Base-by-base conservation (phyloP, 2,113 vertebrate species). In the Macquaria ambigua region DNA sequence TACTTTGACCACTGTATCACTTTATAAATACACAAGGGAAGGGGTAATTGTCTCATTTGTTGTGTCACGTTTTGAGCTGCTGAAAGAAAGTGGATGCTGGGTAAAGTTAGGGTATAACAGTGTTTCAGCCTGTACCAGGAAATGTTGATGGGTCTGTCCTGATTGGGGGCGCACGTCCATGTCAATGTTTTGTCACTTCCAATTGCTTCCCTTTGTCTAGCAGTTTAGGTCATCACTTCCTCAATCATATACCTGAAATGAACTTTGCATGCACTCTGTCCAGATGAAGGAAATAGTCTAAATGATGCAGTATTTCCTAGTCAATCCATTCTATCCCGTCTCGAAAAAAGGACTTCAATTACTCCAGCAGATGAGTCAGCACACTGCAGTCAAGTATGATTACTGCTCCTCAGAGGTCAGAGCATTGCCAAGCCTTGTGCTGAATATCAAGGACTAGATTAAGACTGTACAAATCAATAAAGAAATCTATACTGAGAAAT, bases 361-460 rank as follows among this genome's bases (percentile, higher is more conserved):
- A 80, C 85, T 84, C 61, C 68, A 74, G 62, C 69, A 83, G 93
- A 91, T 88, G 93, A 94, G 86, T 94, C 90, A 94, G 92, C 90
- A 87, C n/a, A 15, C 80, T 55, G 55, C 79, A 70, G 80, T 84
- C 83, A 77, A 87, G 90, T 89, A 92, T 85, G 91, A 92, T 93
- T 75, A 87, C 91, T 86, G 89, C 75, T 91, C 81, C 74, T 92
- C 75, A 68, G 86, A 92, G 93, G 93, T 94, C 93, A 93, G 43
- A 86, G 81, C 67, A 25, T 77, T 68, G 89, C 77, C 75, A 74
- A 83, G 87, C 83, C 83, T 90, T 92, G 89, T 92, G 93, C 93
- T 94, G 94, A 95, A 93, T 94, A 94, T 92, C 92, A 94, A 92
- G 90, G 88, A 92, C 90, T 89, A 91, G 92, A 94, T 95, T 94